Percentiles rank a stretch among this genome's conserved stretches.
phyloP scores from a whole-genome alignment of 2,888 invertebrate genomes.

The Himalopsyche anomala region DNA sequence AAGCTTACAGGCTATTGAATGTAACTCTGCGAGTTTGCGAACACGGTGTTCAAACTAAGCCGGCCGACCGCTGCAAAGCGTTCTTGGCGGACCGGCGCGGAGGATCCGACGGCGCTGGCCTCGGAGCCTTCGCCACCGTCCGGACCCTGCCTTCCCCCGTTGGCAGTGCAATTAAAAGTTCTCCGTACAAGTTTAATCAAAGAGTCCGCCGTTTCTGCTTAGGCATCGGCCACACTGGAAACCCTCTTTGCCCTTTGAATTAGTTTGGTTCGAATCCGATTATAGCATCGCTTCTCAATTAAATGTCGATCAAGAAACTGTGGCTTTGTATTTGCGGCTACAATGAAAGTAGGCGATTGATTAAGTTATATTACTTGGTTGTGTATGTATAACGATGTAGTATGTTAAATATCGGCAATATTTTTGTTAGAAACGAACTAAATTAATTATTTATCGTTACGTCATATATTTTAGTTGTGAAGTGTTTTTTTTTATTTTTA shows the following conservation, averaged over 20 bases:
- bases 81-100: neutral
- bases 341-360: no score
- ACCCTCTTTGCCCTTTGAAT: neutral
- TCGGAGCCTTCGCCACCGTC: slow-evolving; percentile 31
- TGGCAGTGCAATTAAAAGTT: slow-evolving; percentile 55
- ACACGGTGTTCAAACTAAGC: neutral
- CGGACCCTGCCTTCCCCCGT: slow-evolving; percentile 31
- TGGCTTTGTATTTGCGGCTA: no score
- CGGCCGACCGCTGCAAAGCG: slow-evolving; percentile 21
- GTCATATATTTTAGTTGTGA: no score
- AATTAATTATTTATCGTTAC: no score
- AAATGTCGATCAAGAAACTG: neutral
- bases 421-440: no score
- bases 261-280: slow-evolving; percentile 16
- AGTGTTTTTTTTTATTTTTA: no score
- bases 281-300: slow-evolving; percentile 3
- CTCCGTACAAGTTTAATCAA: slow-evolving; percentile 56
- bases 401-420: no score
- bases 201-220: slow-evolving; percentile 31
- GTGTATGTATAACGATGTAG: no score
- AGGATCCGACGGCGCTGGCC: neutral
- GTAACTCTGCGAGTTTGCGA: neutral
- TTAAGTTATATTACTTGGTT: no score
- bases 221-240: neutral
- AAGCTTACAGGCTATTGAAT: neutral